A percentile compares a stretch with the other conserved stretches of the same genome.
Evolutionary conservation across 2,888 invertebrate genomes (phyloP).

Genomic region (Ametastegia equiseti): DNA sequence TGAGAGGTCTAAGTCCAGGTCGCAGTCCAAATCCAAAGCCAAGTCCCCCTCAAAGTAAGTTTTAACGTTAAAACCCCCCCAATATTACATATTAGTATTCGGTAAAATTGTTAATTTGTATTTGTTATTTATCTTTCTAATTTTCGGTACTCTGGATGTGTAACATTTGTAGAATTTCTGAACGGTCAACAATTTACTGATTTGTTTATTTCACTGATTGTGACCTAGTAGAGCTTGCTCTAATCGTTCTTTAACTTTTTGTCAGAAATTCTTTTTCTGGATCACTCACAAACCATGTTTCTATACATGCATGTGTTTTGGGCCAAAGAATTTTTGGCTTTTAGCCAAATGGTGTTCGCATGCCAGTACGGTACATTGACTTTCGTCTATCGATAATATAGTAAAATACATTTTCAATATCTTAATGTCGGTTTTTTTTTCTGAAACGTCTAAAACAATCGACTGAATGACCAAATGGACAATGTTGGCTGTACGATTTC

Average conservation of each 20-base stretch:
- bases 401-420: not conserved
- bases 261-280: not conserved
- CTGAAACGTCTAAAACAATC: not conserved
- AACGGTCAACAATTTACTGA: not conserved
- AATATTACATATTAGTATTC: constrained; percentile 12
- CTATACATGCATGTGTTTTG: not conserved
- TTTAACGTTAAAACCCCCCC: constrained; percentile 48
- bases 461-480: constrained; percentile 8
- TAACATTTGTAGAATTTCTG: not conserved
- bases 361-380: not conserved
- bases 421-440: not conserved
- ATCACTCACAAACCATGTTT: not conserved
- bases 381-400: not conserved
- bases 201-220: not conserved
- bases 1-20: constrained; percentile 78
- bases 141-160: not conserved
- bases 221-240: not conserved
- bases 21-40: constrained; percentile 78
- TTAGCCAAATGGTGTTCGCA: not conserved
- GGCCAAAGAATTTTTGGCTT: not conserved
- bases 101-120: constrained; percentile 8
- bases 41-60: constrained; percentile 77
- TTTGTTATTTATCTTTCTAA: not conserved
- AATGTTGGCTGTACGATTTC: not conserved
- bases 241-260: not conserved